These are phyloP conservation scores for Sebastes kiyomatsui DNA, from an alignment of 2,797 vertebrate genomes.

Conservation along the genomic window DNA sequence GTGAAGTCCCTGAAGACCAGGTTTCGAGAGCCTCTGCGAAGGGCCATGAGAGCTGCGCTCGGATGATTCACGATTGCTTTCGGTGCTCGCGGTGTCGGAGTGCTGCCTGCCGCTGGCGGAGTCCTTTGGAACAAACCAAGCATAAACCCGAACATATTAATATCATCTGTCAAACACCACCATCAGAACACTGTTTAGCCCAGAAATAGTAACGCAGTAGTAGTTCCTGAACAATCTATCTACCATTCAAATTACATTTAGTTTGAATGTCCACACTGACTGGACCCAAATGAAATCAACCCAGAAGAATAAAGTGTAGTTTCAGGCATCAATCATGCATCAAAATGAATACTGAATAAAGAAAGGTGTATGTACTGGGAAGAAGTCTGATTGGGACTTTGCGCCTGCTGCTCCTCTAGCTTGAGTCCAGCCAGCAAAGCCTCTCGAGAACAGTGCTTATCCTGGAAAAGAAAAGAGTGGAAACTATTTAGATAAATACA, in stretches of 20 bases:
- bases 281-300: neutral
- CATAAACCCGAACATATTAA: neutral
- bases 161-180: neutral
- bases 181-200: neutral
- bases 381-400: conserved; percentile 92
- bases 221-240: too few relatives aligned
- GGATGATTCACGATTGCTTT: conserved; percentile 99
- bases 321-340: neutral
- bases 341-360: neutral
- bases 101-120: conserved; percentile 83
- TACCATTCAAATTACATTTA: neutral
- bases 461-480: conserved; percentile 75
- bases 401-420: conserved; percentile 94
- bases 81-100: conserved; percentile 89
- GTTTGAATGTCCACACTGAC: neutral
- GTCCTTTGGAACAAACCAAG: conserved; percentile 79
- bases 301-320: neutral
- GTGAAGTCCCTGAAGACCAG: conserved; percentile 99
- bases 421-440: conserved; percentile 95
- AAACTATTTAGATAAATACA: neutral
- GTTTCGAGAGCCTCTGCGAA: conserved; percentile 96
- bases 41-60: conserved; percentile 98
- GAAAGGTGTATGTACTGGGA: conserved; percentile 87
- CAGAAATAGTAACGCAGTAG: neutral
- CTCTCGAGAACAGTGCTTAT: conserved; percentile 99